A percentile compares a stretch with the other conserved stretches of the same genome.
Evolutionary conservation across 2,113 vertebrate genomes (phyloP).

Genomic region (Xyrauchen texanus): DNA sequence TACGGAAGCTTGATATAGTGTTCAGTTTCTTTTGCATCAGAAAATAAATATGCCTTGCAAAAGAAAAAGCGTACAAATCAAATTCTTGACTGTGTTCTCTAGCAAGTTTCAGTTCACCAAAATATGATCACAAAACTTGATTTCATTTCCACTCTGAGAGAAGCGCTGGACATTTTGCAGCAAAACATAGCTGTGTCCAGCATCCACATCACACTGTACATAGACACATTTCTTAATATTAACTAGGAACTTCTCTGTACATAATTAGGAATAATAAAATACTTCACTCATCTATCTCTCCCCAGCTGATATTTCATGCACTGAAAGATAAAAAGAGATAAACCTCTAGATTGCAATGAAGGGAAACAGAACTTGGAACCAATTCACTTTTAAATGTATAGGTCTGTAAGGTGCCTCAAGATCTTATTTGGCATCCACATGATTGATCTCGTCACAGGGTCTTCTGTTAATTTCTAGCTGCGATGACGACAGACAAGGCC

Average conservation of each 20-base stretch:
- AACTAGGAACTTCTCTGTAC: slow-evolving; percentile 35
- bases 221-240: slow-evolving; percentile 45
- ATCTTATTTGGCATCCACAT: slow-evolving; percentile 3
- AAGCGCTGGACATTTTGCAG: slow-evolving; percentile 48
- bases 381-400: too few species aligned
- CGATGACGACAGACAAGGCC: slow-evolving; percentile 93
- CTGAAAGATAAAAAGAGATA: slow-evolving; percentile 25
- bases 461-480: slow-evolving; percentile 86
- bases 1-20: neutral
- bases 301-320: slow-evolving; percentile 49
- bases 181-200: slow-evolving; percentile 38
- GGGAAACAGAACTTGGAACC: too few species aligned
- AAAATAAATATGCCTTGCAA: neutral
- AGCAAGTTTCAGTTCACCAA: slow-evolving; percentile 31
- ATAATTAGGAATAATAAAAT: slow-evolving; percentile 51
- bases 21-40: neutral
- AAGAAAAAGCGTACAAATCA: slow-evolving; percentile 30
- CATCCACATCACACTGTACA: slow-evolving; percentile 51
- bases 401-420: neutral
- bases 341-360: neutral
- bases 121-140: neutral
- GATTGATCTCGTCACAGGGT: slow-evolving; percentile 24
- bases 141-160: neutral
- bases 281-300: slow-evolving; percentile 48
- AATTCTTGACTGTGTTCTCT: slow-evolving; percentile 42